phyloP scores from a whole-genome alignment of 1,140 invertebrate genomes.

The Asobara japonica region DNA sequence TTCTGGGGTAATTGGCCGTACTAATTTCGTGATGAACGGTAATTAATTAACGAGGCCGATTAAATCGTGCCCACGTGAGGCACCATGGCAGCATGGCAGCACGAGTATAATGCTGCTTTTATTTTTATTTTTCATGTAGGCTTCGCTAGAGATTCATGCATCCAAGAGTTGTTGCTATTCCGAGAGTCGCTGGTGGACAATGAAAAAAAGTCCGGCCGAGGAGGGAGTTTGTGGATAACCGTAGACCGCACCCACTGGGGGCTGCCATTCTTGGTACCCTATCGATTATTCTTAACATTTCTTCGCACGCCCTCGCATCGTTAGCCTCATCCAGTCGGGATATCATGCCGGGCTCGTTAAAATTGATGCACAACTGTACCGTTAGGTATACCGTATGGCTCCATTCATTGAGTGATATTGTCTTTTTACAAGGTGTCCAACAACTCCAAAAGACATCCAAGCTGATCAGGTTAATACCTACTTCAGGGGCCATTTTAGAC shows the following conservation, averaged over 20 bases:
- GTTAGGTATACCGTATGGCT: background rate
- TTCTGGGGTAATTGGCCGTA: conserved; percentile 32
- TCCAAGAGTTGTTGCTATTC: background rate
- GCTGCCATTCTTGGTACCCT: conserved; percentile 18
- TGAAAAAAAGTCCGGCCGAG: background rate
- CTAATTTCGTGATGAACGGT: conserved; percentile 42
- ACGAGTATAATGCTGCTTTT: background rate
- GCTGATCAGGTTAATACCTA: no score
- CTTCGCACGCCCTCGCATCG: conserved; percentile 16
- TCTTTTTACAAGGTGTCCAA: conserved; percentile 57
- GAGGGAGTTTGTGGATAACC: background rate
- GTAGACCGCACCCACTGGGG: conserved; percentile 25
- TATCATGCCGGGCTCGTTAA: background rate
- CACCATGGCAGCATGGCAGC: background rate
- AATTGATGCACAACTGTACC: conserved; percentile 11
- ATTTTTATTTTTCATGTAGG: background rate
- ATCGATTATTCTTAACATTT: conserved; percentile 23
- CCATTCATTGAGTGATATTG: conserved; percentile 4
- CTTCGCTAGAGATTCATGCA: background rate
- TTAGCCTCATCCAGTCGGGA: conserved; percentile 11
- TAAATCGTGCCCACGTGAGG: conserved; percentile 32
- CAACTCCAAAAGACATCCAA: no score
- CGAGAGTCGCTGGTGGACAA: background rate
- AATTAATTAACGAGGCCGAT: conserved; percentile 39
- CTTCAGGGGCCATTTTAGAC: no score